phyloP scores from a whole-genome alignment of 2,797 vertebrate genomes.

The Apogon hyalosoma region DNA sequence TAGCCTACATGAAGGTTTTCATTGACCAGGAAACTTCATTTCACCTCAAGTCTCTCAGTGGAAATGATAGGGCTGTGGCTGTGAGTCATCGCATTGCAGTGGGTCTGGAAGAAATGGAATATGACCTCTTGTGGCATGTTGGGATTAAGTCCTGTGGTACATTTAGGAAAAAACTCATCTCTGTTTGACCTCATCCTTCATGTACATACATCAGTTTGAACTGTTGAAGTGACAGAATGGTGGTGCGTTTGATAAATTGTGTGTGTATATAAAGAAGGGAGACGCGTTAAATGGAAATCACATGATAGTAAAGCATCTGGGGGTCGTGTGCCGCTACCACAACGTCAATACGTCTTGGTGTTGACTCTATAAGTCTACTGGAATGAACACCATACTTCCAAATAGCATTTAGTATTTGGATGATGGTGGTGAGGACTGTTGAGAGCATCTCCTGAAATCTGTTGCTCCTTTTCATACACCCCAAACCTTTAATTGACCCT shows the following conservation, averaged over 20 bases:
- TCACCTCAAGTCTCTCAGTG: constrained; percentile 5
- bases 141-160: constrained; percentile 3
- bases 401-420: too few species aligned
- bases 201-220: not conserved
- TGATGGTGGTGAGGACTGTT: too few species aligned
- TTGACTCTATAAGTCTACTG: too few species aligned
- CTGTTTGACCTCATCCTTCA: constrained; percentile 18
- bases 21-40: not conserved
- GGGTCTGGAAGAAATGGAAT: constrained; percentile 6
- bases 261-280: not conserved
- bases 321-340: too few species aligned
- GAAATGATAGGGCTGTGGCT: constrained; percentile 8
- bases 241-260: not conserved
- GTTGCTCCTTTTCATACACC: too few species aligned
- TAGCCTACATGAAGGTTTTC: not conserved
- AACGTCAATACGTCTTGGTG: too few species aligned
- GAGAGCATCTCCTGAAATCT: too few species aligned
- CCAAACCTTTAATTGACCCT: too few species aligned
- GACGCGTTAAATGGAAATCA: not conserved
- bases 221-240: constrained; percentile 13
- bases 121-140: constrained; percentile 23
- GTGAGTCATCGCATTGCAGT: constrained; percentile 8
- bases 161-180: not conserved
- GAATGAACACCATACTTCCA: too few species aligned
- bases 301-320: too few species aligned